A percentile compares a stretch with the other conserved stretches of the same genome.
Evolutionary conservation across 2,888 invertebrate genomes (phyloP).

Genomic region (Fragum whitleyi): DNA sequence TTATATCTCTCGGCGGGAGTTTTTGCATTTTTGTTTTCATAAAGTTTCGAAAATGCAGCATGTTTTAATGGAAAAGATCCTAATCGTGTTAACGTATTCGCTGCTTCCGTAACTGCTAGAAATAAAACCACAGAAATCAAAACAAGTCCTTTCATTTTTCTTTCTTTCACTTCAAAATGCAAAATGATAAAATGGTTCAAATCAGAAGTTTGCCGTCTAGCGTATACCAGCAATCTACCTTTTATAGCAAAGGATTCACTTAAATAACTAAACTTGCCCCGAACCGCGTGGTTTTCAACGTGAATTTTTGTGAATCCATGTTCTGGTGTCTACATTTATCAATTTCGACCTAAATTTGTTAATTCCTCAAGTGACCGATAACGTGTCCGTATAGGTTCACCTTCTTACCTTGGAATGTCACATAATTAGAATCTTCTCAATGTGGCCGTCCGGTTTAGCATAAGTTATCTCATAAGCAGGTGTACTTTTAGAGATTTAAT

Average conservation of each 20-base stretch:
- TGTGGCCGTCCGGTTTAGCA: no score
- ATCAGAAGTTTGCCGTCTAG: no score
- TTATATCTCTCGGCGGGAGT: conserved; percentile 43
- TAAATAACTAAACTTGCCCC: neutral
- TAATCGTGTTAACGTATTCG: neutral
- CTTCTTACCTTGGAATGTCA: no score
- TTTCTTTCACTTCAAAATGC: neutral
- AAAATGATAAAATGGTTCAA: neutral
- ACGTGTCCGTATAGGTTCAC: neutral
- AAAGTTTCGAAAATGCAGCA: conserved; percentile 51
- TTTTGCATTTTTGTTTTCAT: conserved; percentile 26
- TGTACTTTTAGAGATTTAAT: no score
- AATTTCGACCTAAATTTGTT: neutral
- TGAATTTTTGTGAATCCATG: conserved; percentile 1
- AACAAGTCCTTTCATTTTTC: conserved; percentile 4
- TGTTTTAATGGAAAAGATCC: conserved; percentile 47
- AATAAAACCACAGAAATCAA: neutral
- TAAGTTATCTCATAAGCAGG: no score
- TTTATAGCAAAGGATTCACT: neutral
- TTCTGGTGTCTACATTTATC: neutral
- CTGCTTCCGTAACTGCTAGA: neutral
- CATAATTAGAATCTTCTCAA: no score
- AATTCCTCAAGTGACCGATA: neutral
- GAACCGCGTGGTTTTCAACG: neutral
- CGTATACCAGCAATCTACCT: neutral